Percentiles rank a stretch among this genome's conserved stretches.
phyloP scores from a whole-genome alignment of 1,140 invertebrate genomes.

The Pissodes strobi region DNA sequence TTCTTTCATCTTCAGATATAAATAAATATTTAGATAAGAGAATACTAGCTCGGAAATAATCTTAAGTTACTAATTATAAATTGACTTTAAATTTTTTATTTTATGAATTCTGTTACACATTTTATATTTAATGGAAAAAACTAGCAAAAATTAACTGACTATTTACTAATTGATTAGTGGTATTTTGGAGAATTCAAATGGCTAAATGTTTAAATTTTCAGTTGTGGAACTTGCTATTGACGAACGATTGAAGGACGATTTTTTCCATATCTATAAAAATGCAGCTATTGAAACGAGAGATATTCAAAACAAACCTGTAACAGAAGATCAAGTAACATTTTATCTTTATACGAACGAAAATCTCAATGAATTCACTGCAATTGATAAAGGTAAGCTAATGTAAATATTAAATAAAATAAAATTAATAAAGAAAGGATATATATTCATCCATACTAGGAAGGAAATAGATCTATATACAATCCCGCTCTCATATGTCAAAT shows the following conservation, averaged over 20 bases:
- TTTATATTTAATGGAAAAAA: no score
- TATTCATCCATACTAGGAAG: background rate
- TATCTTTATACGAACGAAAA: conserved; percentile 36
- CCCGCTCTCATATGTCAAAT: no score
- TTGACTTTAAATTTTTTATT: no score
- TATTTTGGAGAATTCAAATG: no score
- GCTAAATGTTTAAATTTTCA: conserved; percentile 1
- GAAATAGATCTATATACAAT: background rate
- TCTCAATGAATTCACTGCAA: conserved; percentile 25
- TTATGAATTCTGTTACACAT: no score
- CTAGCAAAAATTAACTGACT: no score
- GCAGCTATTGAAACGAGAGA: conserved; percentile 35
- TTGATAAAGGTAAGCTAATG: conserved; percentile 22
- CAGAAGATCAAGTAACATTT: conserved; percentile 35
- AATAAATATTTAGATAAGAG: no score
- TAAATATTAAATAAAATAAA: background rate
- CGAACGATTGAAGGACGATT: conserved; percentile 25
- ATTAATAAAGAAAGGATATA: background rate
- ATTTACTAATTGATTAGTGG: no score
- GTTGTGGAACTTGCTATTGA: conserved; percentile 10
- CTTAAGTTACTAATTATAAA: no score
- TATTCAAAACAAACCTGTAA: conserved; percentile 30
- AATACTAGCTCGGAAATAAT: no score
- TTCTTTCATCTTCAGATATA: no score
- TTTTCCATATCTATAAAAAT: conserved; percentile 36